phyloP scores from a whole-genome alignment of 2,888 invertebrate species.

The Drosophila paramelanica region DNA sequence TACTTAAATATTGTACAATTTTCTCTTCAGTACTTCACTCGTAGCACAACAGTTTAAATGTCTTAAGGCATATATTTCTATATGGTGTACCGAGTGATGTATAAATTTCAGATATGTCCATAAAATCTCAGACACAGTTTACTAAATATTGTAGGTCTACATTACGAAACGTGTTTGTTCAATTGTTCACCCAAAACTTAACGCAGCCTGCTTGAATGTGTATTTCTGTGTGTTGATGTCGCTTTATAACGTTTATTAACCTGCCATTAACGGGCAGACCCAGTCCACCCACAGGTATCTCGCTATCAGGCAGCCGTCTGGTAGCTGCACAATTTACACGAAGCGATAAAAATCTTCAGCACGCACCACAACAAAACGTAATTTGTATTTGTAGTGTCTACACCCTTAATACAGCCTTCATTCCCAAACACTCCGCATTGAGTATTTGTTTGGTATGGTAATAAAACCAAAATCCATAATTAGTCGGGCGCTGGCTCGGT shows the following conservation, averaged over 20 bases:
- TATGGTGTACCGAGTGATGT: too few species aligned
- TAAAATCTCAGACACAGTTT: not conserved
- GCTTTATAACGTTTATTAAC: constrained; percentile 76
- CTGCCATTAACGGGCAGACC: constrained; percentile 63
- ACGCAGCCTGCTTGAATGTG: not conserved
- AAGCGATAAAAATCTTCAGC: constrained; percentile 67
- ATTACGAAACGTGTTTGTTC: constrained; percentile 26
- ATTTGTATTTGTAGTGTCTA: constrained; percentile 55
- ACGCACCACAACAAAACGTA: constrained; percentile 67
- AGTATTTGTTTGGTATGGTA: constrained; percentile 25
- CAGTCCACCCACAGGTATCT: constrained; percentile 45
- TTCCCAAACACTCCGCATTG: not conserved
- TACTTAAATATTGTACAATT: too few species aligned
- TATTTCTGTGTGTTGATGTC: constrained; percentile 44
- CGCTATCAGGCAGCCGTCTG: constrained; percentile 38
- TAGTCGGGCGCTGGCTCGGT: constrained; percentile 47
- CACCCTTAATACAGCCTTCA: constrained; percentile 1
- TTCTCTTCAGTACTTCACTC: too few species aligned
- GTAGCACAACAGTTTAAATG: too few species aligned
- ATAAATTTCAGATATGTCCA: not conserved
- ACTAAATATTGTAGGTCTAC: not conserved
- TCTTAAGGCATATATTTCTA: too few species aligned
- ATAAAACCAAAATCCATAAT: constrained; percentile 54
- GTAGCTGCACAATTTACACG: constrained; percentile 63
- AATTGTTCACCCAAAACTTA: constrained; percentile 16